A percentile compares a stretch with the other conserved stretches of the same genome.
Conservation (phyloP, 2,113 vertebrate genomes). For the Taurulus bubalis region DNA sequence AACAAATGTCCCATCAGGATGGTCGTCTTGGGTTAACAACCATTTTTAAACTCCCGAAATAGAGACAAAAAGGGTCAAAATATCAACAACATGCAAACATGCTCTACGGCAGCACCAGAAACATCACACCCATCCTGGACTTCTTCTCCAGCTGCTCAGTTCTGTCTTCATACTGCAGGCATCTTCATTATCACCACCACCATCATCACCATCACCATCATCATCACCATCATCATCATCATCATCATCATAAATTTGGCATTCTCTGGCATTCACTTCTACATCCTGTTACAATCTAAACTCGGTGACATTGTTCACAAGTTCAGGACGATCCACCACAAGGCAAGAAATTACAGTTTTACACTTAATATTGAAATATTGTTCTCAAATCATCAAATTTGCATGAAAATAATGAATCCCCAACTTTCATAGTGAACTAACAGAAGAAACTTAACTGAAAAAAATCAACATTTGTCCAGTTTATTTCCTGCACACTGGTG, state of each 20-base stretch:
- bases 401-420: not conserved
- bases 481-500: too few species aligned
- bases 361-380: not conserved
- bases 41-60: not conserved
- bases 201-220: constrained; percentile 1
- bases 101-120: constrained; percentile 15
- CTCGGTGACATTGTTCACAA: too few species aligned
- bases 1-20: constrained; percentile 10
- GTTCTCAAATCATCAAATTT: not conserved
- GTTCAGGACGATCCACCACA: not conserved
- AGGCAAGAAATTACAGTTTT: constrained; percentile 7
- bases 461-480: too few species aligned
- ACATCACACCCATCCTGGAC: constrained; percentile 8
- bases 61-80: constrained; percentile 30
- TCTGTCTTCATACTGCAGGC: constrained; percentile 3
- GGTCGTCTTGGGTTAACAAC: constrained; percentile 18
- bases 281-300: constrained; percentile 24
- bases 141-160: constrained; percentile 1
- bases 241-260: constrained; percentile 2
- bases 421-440: not conserved
- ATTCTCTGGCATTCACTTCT: not conserved
- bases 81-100: constrained; percentile 9
- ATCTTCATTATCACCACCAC: not conserved
- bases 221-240: constrained; percentile 12
- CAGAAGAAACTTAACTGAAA: too few species aligned